phyloP scores from a whole-genome alignment of 1,140 invertebrate species.

The Papilio glaucus region DNA sequence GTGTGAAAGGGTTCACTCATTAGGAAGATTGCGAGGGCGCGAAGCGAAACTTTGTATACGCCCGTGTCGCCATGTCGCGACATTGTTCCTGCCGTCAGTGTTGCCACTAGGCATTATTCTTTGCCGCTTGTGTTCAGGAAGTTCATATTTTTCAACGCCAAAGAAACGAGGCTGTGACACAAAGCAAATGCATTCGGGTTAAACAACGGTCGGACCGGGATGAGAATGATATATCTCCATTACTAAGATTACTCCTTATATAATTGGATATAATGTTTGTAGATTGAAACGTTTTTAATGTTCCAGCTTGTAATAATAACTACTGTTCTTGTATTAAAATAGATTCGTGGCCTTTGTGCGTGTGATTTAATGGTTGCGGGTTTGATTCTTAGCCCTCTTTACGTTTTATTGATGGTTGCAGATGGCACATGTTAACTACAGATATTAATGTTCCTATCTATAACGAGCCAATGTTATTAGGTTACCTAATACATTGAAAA shows the following conservation, averaged over 20 bases:
- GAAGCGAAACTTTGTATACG: constrained; percentile 68
- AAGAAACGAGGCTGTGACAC: constrained; percentile 57
- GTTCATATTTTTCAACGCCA: constrained; percentile 57
- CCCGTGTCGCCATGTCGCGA: constrained; percentile 49
- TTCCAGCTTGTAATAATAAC: neutral
- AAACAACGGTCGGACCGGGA: constrained; percentile 59
- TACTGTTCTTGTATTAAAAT: neutral
- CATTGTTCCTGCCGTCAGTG: constrained; percentile 62
- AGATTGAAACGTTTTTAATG: constrained; percentile 21
- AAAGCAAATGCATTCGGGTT: constrained; percentile 74
- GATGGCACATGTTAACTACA: too few relatives aligned
- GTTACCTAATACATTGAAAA: too few relatives aligned
- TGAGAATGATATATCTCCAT: constrained; percentile 59
- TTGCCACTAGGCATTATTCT: constrained; percentile 58
- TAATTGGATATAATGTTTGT: constrained; percentile 39
- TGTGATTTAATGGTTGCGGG: neutral
- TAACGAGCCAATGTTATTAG: too few relatives aligned
- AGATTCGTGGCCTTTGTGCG: neutral
- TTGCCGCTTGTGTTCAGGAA: constrained; percentile 58
- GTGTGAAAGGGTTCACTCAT: constrained; percentile 83
- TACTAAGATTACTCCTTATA: constrained; percentile 61
- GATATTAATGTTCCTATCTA: too few relatives aligned
- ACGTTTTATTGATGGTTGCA: too few relatives aligned
- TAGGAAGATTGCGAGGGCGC: constrained; percentile 82
- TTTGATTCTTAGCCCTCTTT: too few relatives aligned